Percentiles rank a stretch among this genome's conserved stretches.
Conservation (phyloP, 2,113 vertebrate species). For the Pipa parva region DNA sequence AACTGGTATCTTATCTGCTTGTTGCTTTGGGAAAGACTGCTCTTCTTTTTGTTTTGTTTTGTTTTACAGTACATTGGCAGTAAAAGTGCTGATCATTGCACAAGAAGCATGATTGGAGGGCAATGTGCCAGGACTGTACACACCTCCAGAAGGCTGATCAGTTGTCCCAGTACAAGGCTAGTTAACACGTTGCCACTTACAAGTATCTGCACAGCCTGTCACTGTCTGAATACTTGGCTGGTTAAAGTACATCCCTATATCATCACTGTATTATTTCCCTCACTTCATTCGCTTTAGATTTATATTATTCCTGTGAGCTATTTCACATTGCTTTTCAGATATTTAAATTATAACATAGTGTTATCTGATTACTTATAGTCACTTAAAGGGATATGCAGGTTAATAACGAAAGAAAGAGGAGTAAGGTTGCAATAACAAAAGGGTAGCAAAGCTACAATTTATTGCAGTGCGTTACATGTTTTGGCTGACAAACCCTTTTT, state of each 20-base stretch:
- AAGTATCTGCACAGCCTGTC: background rate
- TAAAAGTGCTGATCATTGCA: background rate
- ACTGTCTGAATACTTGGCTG: background rate
- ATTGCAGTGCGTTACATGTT: no score
- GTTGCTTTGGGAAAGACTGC: background rate
- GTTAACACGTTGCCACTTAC: background rate
- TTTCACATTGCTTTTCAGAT: no score
- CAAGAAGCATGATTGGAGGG: background rate
- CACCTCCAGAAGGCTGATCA: background rate
- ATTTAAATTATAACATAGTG: no score
- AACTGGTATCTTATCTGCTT: no score
- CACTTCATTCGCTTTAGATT: background rate
- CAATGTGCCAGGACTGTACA: background rate
- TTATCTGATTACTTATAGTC: no score
- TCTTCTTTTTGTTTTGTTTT: background rate
- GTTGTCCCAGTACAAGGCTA: background rate
- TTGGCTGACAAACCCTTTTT: no score
- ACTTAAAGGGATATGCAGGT: no score
- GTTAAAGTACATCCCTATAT: background rate
- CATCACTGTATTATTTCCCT: background rate
- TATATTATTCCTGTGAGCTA: conserved; percentile 6
- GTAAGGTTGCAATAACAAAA: no score
- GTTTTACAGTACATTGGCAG: conserved; percentile 12
- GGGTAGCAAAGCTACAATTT: no score
- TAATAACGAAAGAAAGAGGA: no score